These are phyloP conservation scores for Cephus spinipes DNA, from an alignment of 2,888 invertebrate species.

Conservation along the genomic window DNA sequence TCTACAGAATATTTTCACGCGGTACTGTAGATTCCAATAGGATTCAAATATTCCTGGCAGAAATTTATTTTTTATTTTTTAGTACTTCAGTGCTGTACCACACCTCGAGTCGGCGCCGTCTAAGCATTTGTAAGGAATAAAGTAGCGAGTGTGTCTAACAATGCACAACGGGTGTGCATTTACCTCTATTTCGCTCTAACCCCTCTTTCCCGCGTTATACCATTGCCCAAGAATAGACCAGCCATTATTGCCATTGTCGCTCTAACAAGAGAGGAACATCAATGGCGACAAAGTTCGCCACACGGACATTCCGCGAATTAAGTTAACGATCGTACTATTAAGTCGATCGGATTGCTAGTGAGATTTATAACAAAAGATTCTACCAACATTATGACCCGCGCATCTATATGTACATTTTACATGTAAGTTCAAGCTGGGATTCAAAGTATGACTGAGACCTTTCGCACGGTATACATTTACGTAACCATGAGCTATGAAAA, in stretches of 20 bases:
- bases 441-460: not conserved
- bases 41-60: not conserved
- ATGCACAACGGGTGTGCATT: conserved; percentile 55
- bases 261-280: conserved; percentile 31
- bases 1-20: too few species aligned
- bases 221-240: conserved; percentile 48
- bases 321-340: conserved; percentile 56
- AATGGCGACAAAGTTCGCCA: conserved; percentile 24
- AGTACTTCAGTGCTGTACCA: not conserved
- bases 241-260: conserved; percentile 54
- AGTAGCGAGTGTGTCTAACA: conserved; percentile 39
- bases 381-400: not conserved
- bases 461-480: not conserved
- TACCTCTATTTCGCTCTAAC: conserved; percentile 24
- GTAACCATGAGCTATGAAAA: not conserved
- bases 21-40: too few species aligned
- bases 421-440: not conserved
- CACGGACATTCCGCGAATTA: conserved; percentile 27
- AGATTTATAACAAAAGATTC: not conserved
- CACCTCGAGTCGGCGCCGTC: not conserved
- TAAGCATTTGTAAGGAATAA: not conserved
- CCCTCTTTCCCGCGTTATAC: conserved; percentile 37
- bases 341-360: conserved; percentile 22
- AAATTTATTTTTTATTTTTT: not conserved
- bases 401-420: too few species aligned